Base-by-base conservation (phyloP, 2,888 invertebrate species). In the Drosophila buzzatii region DNA sequence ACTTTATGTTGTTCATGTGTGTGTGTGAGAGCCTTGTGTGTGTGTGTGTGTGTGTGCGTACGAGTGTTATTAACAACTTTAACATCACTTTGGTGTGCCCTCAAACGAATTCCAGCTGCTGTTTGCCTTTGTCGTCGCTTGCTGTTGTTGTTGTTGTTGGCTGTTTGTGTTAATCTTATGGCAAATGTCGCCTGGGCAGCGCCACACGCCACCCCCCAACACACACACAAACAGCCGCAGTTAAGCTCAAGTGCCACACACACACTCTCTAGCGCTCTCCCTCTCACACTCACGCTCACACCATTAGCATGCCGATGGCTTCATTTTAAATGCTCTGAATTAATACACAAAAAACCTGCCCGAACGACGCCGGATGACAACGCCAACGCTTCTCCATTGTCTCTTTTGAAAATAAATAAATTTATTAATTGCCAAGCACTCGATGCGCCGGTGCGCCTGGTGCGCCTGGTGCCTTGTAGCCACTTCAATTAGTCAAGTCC, bases 1-100 rank as follows among this genome's bases (percentile, higher is more conserved):
- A 33, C 42, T 51, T 20, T n/a, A 14, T 12, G 33, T 4, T 53
- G 18, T 44, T 2, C 8, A 49, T 47, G 56, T 37, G 53, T 45
- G 53, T 45, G 58, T 71, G 56, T 39, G 23, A 61, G 33, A 33
- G 47, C 9, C 9, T 33, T 68, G 56, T 39, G 18, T 60, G 33
- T 42, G 49, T 56, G n/a, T 42, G 41, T 47, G 47, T 9, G 14
- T 16, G 56, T 23, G 57, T 65, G 27, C 52, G 49, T 72, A 64
- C 27, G 42, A 73, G 68, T 76, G 76, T 76, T 81, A 84, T 89
- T 86, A 85, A 85, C 87, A 89, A 81, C 74, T 84, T 85, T 68
- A 89, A 85, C 85, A 89, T 86, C 89, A 89, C 79, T 86, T 85
- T 89, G 76, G 79, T 81, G 84, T 84, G 70, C 79, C 84, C 72